A percentile compares a stretch with the other conserved stretches of the same genome.
These are phyloP conservation scores for Torymus texanus DNA, from an alignment of 2,888 invertebrate species.

Conservation along the genomic window DNA sequence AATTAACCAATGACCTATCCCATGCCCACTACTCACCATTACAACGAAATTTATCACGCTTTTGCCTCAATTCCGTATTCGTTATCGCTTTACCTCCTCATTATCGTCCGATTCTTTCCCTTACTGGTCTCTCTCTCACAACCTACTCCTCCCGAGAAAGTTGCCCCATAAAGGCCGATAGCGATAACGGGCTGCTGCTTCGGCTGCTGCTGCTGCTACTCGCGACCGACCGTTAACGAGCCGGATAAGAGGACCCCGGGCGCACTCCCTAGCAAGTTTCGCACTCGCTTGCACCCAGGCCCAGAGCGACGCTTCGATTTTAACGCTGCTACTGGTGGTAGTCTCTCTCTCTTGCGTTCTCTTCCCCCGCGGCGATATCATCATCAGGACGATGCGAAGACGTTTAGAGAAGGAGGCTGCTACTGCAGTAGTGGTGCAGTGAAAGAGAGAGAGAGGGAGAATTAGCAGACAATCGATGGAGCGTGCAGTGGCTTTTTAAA, in stretches of 20 bases:
- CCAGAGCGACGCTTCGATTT: constrained; percentile 23
- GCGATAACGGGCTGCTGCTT: constrained; percentile 17
- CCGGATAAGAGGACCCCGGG: constrained; percentile 45
- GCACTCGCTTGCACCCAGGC: neutral
- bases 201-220: too few species aligned
- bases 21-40: too few species aligned
- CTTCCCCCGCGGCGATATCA: constrained; percentile 8
- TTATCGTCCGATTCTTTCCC: constrained; percentile 16
- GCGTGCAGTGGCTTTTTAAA: too few species aligned
- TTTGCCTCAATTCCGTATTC: neutral
- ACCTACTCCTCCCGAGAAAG: constrained; percentile 1
- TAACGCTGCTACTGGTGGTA: neutral
- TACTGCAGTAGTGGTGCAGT: too few species aligned
- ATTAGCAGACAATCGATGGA: too few species aligned
- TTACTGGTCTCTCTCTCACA: neutral
- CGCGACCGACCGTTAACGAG: constrained; percentile 33
- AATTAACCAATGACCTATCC: too few species aligned
- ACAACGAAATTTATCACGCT: neutral
- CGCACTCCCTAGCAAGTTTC: neutral
- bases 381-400: neutral
- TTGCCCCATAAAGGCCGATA: constrained; percentile 39
- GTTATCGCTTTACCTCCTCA: neutral
- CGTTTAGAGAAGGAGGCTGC: too few species aligned
- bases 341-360: too few species aligned
- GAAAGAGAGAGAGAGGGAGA: too few species aligned